Percentiles rank a stretch among this genome's conserved stretches.
These are phyloP conservation scores for Adelges cooleyi DNA, from an alignment of 1,140 invertebrate genomes.

Conservation along the genomic window DNA sequence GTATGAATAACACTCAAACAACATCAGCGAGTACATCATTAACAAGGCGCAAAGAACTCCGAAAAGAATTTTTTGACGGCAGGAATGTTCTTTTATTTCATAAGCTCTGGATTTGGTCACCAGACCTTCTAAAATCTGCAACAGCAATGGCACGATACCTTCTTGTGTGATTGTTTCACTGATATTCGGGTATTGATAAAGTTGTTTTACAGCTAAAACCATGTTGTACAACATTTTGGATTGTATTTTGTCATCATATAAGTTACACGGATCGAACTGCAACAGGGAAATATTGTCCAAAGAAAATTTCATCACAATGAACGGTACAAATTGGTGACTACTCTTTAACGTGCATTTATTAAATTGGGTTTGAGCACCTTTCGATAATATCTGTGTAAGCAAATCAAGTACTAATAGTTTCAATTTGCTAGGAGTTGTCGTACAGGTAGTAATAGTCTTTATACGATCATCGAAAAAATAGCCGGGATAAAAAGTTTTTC, in stretches of 20 bases:
- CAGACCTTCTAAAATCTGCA: conserved; percentile 30
- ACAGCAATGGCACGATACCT: conserved; percentile 43
- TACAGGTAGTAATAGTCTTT: conserved; percentile 42
- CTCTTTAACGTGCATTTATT: conserved; percentile 15
- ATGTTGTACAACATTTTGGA: conserved; percentile 47
- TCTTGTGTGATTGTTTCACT: conserved; percentile 49
- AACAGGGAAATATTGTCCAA: conserved; percentile 48
- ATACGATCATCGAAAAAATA: conserved; percentile 46
- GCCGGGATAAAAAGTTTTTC: conserved; percentile 40
- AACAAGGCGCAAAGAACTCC: conserved; percentile 47
- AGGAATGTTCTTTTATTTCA: conserved; percentile 33
- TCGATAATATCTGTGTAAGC: conserved; percentile 46
- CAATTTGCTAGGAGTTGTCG: conserved; percentile 46
- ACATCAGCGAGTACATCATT: conserved; percentile 47
- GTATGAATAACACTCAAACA: conserved; percentile 42
- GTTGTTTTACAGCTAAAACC: conserved; percentile 46
- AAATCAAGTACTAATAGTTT: conserved; percentile 47
- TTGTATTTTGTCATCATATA: conserved; percentile 43
- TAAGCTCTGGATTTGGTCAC: conserved; percentile 25
- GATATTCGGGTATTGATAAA: conserved; percentile 45
- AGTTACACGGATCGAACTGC: conserved; percentile 43
- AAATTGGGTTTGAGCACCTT: conserved; percentile 37
- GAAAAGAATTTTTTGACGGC: conserved; percentile 49
- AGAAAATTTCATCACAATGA: conserved; percentile 50
- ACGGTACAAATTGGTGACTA: conserved; percentile 38